Evolutionary conservation across 1,140 invertebrate genomes (phyloP).

Genomic region (Aphelenchoides avenae): DNA sequence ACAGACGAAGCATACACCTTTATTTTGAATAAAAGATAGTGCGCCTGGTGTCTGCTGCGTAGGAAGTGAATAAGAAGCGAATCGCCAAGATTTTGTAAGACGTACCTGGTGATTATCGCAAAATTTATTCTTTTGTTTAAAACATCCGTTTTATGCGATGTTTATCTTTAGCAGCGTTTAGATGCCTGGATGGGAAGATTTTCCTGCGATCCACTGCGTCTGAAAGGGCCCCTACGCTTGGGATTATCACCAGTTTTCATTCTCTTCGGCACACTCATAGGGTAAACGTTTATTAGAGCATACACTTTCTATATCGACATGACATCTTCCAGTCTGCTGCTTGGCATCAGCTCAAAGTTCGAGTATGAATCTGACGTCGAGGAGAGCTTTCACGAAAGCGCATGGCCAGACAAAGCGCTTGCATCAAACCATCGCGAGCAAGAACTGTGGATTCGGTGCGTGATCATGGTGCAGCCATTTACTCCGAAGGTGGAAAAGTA

Average conservation of each 20-base stretch:
- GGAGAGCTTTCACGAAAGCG: slow-evolving; percentile 12
- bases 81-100: too few species aligned
- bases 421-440: neutral
- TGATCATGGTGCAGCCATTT: slow-evolving; percentile 10
- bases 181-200: neutral
- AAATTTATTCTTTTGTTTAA: too few species aligned
- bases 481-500: slow-evolving; percentile 12
- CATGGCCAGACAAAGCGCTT: neutral
- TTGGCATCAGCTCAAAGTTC: slow-evolving; percentile 16
- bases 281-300: slow-evolving; percentile 4
- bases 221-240: neutral
- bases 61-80: too few species aligned
- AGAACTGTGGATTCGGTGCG: slow-evolving; percentile 16
- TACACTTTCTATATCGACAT: slow-evolving; percentile 9
- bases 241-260: neutral
- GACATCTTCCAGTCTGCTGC: too few species aligned
- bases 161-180: neutral
- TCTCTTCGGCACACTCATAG: neutral
- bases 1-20: too few species aligned
- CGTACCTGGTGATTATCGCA: too few species aligned
- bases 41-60: too few species aligned
- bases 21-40: too few species aligned
- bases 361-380: slow-evolving; percentile 18
- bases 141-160: too few species aligned
- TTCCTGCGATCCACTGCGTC: neutral